phyloP scores from a whole-genome alignment of 1,140 invertebrate species.

The Centruroides vittatus region DNA sequence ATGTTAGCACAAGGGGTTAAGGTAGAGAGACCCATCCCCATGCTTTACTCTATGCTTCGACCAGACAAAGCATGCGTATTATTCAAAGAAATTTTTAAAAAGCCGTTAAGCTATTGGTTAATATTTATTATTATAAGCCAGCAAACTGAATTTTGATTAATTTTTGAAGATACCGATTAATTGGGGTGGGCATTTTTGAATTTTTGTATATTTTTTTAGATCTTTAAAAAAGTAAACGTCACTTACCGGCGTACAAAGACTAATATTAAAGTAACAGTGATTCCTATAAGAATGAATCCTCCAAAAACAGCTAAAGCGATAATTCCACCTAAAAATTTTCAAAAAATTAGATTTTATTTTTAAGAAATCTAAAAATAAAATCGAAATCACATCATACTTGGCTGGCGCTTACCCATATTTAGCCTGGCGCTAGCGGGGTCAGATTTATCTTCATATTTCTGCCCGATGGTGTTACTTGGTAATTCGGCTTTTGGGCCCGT shows the following conservation, averaged over 20 bases:
- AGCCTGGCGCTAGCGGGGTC: constrained; percentile 10
- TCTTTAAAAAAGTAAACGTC: not conserved
- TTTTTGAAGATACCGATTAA: not conserved
- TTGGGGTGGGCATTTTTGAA: not conserved
- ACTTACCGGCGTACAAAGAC: constrained; percentile 75
- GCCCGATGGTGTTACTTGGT: constrained; percentile 4
- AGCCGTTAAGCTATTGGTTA: not conserved
- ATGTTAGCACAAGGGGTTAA: constrained; percentile 61
- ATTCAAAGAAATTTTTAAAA: not conserved
- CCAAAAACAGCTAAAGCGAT: constrained; percentile 79
- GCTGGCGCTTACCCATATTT: constrained; percentile 16
- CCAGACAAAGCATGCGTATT: not conserved
- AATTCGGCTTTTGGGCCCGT: constrained; percentile 1
- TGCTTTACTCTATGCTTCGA: constrained; percentile 1
- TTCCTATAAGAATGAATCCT: constrained; percentile 74
- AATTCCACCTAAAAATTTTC: constrained; percentile 45
- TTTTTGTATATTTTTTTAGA: too few relatives aligned
- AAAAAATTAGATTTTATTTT: not conserved
- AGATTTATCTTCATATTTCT: constrained; percentile 11
- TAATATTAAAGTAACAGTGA: constrained; percentile 73
- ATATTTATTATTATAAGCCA: not conserved
- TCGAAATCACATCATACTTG: not conserved
- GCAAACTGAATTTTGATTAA: not conserved
- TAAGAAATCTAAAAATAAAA: not conserved
- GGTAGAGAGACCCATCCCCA: constrained; percentile 31